Conservation (phyloP, 2,113 vertebrate genomes). For the Dasyprocta punctata region DNA sequence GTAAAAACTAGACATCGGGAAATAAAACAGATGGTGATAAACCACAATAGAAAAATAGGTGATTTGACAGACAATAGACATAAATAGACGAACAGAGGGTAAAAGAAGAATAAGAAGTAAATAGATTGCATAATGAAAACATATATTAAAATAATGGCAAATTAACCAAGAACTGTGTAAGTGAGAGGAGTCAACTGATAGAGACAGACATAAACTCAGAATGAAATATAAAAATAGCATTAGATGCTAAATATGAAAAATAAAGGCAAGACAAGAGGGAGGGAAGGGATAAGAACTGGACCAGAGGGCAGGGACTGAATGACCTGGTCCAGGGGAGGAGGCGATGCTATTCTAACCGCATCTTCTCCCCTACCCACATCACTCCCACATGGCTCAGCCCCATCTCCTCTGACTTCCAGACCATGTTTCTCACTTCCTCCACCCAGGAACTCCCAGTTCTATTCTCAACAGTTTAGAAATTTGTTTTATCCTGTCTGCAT, state of each 20-base stretch:
- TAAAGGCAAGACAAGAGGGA: background rate
- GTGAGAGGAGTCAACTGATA: background rate
- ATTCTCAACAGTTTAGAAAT: background rate
- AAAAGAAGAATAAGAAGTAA: slow-evolving; percentile 27
- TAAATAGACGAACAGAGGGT: background rate
- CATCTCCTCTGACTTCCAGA: background rate
- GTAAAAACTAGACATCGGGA: background rate
- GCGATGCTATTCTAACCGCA: background rate
- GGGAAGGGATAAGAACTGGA: background rate
- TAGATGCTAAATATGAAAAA: background rate
- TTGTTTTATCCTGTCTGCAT: background rate
- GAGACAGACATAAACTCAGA: background rate
- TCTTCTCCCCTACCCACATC: too few relatives aligned
- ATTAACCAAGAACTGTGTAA: background rate
- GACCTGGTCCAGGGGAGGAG: background rate
- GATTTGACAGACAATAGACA: background rate
- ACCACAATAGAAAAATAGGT: background rate
- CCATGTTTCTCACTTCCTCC: background rate
- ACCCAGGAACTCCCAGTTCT: background rate
- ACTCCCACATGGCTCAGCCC: background rate
- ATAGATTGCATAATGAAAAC: background rate
- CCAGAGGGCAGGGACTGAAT: background rate
- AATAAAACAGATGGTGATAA: background rate
- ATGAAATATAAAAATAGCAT: background rate
- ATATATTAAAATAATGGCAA: background rate